Conservation (phyloP, 2,888 invertebrate species). For the Netelia virgata region DNA sequence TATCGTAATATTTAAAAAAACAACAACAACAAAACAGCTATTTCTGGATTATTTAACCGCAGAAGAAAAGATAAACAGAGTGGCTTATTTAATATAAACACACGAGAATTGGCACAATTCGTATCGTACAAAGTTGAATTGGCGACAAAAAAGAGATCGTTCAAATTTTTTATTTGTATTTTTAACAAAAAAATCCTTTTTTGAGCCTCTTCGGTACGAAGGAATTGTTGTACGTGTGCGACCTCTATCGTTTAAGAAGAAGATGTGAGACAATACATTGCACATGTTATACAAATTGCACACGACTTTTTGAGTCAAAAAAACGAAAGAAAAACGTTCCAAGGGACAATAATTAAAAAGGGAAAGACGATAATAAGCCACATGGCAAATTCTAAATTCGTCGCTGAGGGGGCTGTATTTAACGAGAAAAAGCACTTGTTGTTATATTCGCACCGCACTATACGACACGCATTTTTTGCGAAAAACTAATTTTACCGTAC, state of each 20-base stretch:
- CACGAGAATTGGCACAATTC: constrained; percentile 57
- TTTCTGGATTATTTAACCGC: constrained; percentile 55
- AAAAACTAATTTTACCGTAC: constrained; percentile 28
- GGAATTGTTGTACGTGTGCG: constrained; percentile 42
- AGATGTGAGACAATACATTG: constrained; percentile 64
- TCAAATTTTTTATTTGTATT: constrained; percentile 16
- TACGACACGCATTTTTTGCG: constrained; percentile 42
- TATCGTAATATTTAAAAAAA: constrained; percentile 42
- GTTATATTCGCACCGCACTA: constrained; percentile 58
- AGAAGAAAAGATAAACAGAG: constrained; percentile 24
- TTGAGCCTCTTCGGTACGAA: constrained; percentile 49
- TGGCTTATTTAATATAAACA: constrained; percentile 69
- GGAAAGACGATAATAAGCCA: constrained; percentile 40
- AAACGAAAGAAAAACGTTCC: constrained; percentile 30
- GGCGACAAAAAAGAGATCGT: constrained; percentile 9
- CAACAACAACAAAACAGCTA: constrained; percentile 37
- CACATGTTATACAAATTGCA: constrained; percentile 71
- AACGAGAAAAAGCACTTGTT: constrained; percentile 61
- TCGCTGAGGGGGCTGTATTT: constrained; percentile 39
- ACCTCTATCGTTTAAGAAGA: constrained; percentile 27
- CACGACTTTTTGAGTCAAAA: constrained; percentile 54
- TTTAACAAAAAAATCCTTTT: constrained; percentile 53
- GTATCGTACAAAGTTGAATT: constrained; percentile 46
- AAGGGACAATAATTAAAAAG: constrained; percentile 57
- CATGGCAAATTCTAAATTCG: constrained; percentile 37